Evolutionary conservation across 2,113 vertebrate genomes (phyloP), one percentile per base, ranked within the genome.

Genomic region (Neotragus pygmaeus): DNA sequence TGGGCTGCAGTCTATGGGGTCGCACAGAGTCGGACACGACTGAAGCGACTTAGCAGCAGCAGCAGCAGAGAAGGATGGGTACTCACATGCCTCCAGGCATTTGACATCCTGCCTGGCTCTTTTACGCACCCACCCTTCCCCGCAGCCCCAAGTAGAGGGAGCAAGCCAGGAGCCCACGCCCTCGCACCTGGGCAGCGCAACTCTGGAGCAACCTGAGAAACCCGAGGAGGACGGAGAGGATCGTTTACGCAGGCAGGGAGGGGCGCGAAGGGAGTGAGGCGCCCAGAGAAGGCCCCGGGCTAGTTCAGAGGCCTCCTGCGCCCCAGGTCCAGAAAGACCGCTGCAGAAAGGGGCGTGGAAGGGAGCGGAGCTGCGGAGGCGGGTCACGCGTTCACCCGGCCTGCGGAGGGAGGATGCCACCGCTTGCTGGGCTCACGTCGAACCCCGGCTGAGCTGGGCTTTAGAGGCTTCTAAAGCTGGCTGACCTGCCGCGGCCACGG

Each of bases 21-120:
- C 10, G 25, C 57, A 27, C 4, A 58, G 57, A 58, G 57, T 58
- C 10, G 57, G 57, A 58, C 57, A 27, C 57, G 25, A 58, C 57
- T 58, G 57, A 58, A 58, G 25, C 4, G 23, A 25, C 25, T 2
- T 12, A 25, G 45, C 45, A 45, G 45, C 45, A 45, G 55, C 55
- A 57, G 55, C 23, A 25, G 55, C 55, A 12, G 28, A 10, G 11
- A 14, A 28, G 12, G 8, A 36, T 36, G 60, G 11, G 45, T 27
- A 3, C 57, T 8, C 2, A 15, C 10, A 4, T 2, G 27, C 51
- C 1, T n/a, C 57, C 30, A 14, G 49, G 43, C 9, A 7, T 64
- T 19, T 8, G 0, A 5, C 23, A 14, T 6, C 19, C 66, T 4
- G 3, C 4, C 19, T 2, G 19, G 12, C 0, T 15, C 0, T 6